A percentile compares a stretch with the other conserved stretches of the same genome.
phyloP scores from a whole-genome alignment of 2,888 invertebrate species.

The Chesias legatella region DNA sequence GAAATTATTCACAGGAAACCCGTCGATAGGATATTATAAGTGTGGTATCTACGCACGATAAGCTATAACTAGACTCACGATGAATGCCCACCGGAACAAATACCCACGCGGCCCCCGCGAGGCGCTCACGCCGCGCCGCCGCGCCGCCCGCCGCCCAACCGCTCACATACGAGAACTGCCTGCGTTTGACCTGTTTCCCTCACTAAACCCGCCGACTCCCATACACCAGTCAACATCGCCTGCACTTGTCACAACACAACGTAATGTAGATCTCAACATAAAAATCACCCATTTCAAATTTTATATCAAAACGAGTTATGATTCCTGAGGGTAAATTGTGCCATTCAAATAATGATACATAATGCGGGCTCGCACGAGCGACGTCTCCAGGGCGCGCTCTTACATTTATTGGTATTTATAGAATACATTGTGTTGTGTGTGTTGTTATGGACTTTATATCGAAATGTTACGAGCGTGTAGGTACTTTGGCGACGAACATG shows the following conservation, averaged over 20 bases:
- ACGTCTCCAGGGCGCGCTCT: conserved; percentile 32
- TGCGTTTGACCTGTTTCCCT: conserved; percentile 27
- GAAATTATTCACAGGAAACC: background rate
- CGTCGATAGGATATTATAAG: conserved; percentile 7
- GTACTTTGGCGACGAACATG: background rate
- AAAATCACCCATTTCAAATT: conserved; percentile 67
- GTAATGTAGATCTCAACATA: conserved; percentile 47
- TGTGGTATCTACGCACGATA: conserved; percentile 6
- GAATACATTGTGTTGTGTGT: conserved; percentile 9
- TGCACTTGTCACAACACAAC: conserved; percentile 24
- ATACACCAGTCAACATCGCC: conserved; percentile 5
- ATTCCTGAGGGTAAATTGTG: conserved; percentile 66
- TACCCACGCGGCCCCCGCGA: conserved; percentile 35
- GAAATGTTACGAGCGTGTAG: conserved; percentile 2
- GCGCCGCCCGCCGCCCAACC: conserved; percentile 27
- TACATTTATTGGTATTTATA: conserved; percentile 23
- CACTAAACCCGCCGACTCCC: conserved; percentile 13
- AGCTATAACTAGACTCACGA: conserved; percentile 24
- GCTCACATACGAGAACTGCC: conserved; percentile 31
- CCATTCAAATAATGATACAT: conserved; percentile 75
- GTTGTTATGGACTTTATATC: conserved; percentile 12
- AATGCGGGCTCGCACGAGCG: conserved; percentile 61
- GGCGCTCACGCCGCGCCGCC: conserved; percentile 10
- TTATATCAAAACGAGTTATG: conserved; percentile 62
- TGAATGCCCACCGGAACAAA: conserved; percentile 43